Evolutionary conservation across 2,888 invertebrate species (phyloP).

Genomic region (Serrognathus titanus): DNA sequence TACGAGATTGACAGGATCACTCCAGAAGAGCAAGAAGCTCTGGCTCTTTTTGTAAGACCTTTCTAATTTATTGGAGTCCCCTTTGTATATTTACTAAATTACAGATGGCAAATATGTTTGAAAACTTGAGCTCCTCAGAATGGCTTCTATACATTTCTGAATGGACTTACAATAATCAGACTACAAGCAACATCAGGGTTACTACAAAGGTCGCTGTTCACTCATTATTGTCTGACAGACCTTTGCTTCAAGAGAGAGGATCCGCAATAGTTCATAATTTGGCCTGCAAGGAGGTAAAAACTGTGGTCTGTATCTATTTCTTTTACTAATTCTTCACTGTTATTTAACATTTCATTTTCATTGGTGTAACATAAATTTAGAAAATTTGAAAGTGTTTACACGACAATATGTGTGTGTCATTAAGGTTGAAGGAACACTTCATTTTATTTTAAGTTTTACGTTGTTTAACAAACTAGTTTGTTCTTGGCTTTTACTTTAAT

Average conservation of each 20-base stretch:
- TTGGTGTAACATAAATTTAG: conserved; percentile 1
- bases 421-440: background rate
- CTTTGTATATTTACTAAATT: conserved; percentile 17
- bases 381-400: conserved; percentile 10
- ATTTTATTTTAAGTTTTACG: background rate
- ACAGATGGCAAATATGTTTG: conserved; percentile 87
- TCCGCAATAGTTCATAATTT: conserved; percentile 86
- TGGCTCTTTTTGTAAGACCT: conserved; percentile 69
- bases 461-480: too few relatives aligned
- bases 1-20: conserved; percentile 73
- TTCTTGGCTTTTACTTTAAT: too few relatives aligned
- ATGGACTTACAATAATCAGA: conserved; percentile 74
- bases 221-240: conserved; percentile 69
- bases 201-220: conserved; percentile 91
- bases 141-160: conserved; percentile 93
- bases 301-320: conserved; percentile 81
- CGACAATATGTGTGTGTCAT: too few relatives aligned
- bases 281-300: conserved; percentile 95
- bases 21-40: conserved; percentile 71
- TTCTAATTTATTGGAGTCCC: background rate
- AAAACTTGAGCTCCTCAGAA: conserved; percentile 83
- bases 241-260: conserved; percentile 73
- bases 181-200: conserved; percentile 82
- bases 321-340: conserved; percentile 1
- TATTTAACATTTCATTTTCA: conserved; percentile 8